A percentile compares a stretch with the other conserved stretches of the same genome.
phyloP scores from a whole-genome alignment of 2,888 invertebrate species.

The Entomobrya multifasciata region DNA sequence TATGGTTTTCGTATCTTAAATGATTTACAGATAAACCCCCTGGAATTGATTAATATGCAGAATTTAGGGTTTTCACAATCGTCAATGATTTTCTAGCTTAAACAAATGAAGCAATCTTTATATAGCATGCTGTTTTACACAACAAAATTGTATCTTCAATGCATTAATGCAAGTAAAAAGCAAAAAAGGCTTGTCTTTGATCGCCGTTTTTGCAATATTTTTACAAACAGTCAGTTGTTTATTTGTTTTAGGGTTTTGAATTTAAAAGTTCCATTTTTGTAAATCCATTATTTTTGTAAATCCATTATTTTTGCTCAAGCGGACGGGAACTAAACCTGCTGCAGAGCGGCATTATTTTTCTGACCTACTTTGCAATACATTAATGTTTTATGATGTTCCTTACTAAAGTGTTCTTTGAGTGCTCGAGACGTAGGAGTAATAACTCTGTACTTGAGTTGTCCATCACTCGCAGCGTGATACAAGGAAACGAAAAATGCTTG shows the following conservation, averaged over 20 bases:
- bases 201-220: background rate
- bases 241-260: background rate
- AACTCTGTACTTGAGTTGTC: background rate
- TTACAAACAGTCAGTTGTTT: background rate
- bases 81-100: too few species aligned
- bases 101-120: too few species aligned
- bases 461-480: background rate
- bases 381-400: slow-evolving; percentile 14
- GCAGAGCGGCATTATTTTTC: slow-evolving; percentile 5
- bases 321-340: background rate
- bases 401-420: background rate
- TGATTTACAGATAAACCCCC: too few species aligned
- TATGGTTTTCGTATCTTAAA: too few species aligned
- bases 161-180: too few species aligned
- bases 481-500: background rate
- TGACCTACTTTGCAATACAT: slow-evolving; percentile 55
- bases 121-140: too few species aligned
- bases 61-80: too few species aligned
- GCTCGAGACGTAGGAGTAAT: background rate
- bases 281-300: background rate
- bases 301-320: background rate
- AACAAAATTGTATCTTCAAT: too few species aligned
- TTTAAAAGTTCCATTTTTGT: background rate
- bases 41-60: too few species aligned
- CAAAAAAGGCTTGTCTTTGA: background rate